Conservation (phyloP, 2,113 vertebrate genomes). For the Poecile atricapillus region DNA sequence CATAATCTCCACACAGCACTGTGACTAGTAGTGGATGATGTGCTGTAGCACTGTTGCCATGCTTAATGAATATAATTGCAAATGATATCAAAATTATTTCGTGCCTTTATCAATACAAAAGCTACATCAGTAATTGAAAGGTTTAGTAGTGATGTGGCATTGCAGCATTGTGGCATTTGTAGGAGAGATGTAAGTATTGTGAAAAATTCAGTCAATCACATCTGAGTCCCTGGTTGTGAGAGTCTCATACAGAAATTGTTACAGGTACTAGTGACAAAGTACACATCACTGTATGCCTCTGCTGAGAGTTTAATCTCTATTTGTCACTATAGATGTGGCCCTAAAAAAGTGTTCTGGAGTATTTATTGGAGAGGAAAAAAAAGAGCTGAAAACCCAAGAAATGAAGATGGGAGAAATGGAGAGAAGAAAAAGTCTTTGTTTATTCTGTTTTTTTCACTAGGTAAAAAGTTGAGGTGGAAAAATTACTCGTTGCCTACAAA, state of each 20-base stretch:
- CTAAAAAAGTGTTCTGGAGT: background rate
- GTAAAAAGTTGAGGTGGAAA: background rate
- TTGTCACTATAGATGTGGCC: background rate
- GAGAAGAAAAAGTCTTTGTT: background rate
- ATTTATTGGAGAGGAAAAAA: background rate
- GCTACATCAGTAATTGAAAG: background rate
- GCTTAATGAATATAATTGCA: background rate
- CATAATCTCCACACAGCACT: background rate
- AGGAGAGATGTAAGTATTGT: background rate
- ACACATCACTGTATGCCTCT: background rate
- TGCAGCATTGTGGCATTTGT: background rate
- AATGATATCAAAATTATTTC: background rate
- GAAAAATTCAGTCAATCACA: background rate
- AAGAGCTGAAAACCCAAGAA: background rate
- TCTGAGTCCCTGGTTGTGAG: background rate
- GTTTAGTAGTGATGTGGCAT: background rate
- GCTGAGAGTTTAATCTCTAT: background rate
- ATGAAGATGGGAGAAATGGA: background rate
- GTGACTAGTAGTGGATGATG: background rate
- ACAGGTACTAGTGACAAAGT: background rate
- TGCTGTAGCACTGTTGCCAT: background rate
- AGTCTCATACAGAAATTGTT: background rate
- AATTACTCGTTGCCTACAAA: background rate
- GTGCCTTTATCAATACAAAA: background rate
- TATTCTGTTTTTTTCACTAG: background rate